These are phyloP conservation scores for Acromyrmex echinatior DNA, from an alignment of 1,140 invertebrate genomes.

Conservation along the genomic window DNA sequence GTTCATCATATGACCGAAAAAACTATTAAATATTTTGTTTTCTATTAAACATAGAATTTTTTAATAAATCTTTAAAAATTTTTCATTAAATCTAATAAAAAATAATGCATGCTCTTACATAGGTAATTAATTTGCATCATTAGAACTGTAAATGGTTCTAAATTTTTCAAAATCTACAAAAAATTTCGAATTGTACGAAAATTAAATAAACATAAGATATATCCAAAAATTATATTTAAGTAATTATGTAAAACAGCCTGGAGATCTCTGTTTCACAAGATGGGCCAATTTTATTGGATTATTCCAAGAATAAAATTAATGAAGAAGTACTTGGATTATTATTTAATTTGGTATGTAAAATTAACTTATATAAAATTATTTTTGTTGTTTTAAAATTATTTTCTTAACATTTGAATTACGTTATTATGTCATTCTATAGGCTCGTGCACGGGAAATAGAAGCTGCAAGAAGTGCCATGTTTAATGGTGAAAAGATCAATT, in stretches of 20 bases:
- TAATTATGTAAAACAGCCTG: conserved; percentile 87
- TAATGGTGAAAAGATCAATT: conserved; percentile 97
- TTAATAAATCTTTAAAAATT: neutral
- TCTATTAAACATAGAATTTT: neutral
- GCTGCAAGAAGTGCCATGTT: conserved; percentile 97
- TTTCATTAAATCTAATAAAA: neutral
- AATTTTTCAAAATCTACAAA: neutral
- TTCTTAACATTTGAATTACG: neutral
- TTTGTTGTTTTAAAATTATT: too few species aligned
- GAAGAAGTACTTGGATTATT: conserved; percentile 92
- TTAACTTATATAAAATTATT: conserved; percentile 24
- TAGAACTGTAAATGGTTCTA: neutral
- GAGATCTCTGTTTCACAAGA: conserved; percentile 92
- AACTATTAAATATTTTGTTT: neutral
- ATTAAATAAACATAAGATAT: neutral
- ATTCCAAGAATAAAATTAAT: conserved; percentile 98
- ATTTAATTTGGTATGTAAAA: conserved; percentile 91
- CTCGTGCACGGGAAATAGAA: conserved; percentile 94
- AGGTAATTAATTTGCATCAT: neutral
- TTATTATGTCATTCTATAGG: conserved; percentile 86
- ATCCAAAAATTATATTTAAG: neutral
- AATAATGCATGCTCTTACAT: too few species aligned
- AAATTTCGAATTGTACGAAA: neutral
- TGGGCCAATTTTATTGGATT: conserved; percentile 97
- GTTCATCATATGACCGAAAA: neutral